These are phyloP conservation scores for Heterotis niloticus DNA, from an alignment of 2,113 vertebrate genomes.

Conservation along the genomic window DNA sequence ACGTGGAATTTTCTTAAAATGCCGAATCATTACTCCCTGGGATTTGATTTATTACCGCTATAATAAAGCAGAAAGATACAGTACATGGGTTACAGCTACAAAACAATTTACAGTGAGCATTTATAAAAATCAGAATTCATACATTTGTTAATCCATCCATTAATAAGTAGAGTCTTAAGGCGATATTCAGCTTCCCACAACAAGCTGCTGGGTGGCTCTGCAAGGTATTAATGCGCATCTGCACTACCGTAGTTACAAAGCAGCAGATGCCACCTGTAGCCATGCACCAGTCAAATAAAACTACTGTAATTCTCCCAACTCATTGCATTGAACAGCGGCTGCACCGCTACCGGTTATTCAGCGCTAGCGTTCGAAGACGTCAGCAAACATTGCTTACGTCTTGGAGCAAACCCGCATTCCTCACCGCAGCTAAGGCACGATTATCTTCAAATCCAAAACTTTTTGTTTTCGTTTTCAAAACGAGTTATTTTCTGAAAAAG, in stretches of 20 bases:
- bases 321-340: not conserved
- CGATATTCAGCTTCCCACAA: too few relatives aligned
- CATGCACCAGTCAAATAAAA: not conserved
- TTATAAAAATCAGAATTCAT: too few relatives aligned
- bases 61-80: too few relatives aligned
- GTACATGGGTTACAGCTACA: too few relatives aligned
- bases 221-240: not conserved
- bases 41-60: too few relatives aligned
- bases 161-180: too few relatives aligned
- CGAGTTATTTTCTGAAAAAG: not conserved
- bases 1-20: too few relatives aligned
- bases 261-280: not conserved
- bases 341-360: not conserved
- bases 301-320: not conserved
- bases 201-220: not conserved
- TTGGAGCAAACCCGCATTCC: not conserved
- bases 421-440: not conserved
- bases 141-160: too few relatives aligned
- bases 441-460: not conserved
- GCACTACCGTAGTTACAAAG: not conserved
- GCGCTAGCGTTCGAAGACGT: not conserved
- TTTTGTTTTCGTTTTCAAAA: not conserved
- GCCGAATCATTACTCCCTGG: too few relatives aligned
- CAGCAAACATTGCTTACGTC: not conserved
- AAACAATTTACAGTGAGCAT: too few relatives aligned